Conservation (phyloP, 2,888 invertebrate genomes). For the Rotaria sp. region DNA sequence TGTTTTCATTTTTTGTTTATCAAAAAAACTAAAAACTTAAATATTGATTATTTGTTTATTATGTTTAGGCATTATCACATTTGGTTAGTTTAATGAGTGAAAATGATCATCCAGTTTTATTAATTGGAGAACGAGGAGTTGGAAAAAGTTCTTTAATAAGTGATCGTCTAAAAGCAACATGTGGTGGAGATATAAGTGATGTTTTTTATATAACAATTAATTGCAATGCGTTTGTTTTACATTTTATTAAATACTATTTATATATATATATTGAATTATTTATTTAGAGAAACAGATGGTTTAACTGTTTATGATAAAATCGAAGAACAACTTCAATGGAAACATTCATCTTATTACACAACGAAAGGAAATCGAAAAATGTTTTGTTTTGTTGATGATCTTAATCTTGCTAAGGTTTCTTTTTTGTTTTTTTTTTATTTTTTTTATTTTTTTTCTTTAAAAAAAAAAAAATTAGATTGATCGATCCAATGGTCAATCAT, state of each 20-base stretch:
- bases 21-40: too few species aligned
- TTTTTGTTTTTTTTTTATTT: neutral
- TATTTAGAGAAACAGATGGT: conserved; percentile 51
- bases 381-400: conserved; percentile 53
- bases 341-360: conserved; percentile 53
- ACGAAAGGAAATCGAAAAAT: conserved; percentile 54
- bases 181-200: conserved; percentile 55
- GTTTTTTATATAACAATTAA: conserved; percentile 43
- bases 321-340: conserved; percentile 53
- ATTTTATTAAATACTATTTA: neutral
- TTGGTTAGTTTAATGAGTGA: conserved; percentile 52
- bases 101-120: conserved; percentile 50
- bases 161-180: conserved; percentile 52
- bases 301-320: conserved; percentile 50
- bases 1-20: too few species aligned
- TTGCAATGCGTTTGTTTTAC: conserved; percentile 31
- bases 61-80: conserved; percentile 46
- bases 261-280: neutral
- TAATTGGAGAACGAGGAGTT: conserved; percentile 53
- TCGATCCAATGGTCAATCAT: conserved; percentile 47
- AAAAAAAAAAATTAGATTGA: conserved; percentile 50
- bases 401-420: conserved; percentile 51
- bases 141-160: conserved; percentile 53
- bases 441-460: neutral
- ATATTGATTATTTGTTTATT: neutral